phyloP scores from a whole-genome alignment of 2,113 vertebrate species.

The Coturnix japonica region DNA sequence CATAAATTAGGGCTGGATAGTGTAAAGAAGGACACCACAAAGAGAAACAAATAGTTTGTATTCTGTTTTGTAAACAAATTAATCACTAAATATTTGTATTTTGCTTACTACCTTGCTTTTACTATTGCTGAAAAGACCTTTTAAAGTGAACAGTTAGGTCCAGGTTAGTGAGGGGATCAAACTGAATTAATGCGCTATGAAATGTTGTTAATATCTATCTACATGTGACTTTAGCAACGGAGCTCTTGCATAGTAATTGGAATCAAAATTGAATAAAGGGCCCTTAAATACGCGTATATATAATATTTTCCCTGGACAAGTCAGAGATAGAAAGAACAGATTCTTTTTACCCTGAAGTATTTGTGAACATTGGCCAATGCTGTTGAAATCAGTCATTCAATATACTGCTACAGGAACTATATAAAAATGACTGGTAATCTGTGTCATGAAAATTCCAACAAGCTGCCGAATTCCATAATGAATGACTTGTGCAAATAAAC shows the following conservation, averaged over 20 bases:
- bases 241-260: neutral
- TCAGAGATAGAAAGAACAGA: neutral
- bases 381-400: neutral
- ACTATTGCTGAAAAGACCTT: neutral
- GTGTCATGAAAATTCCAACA: neutral
- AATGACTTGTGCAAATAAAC: neutral
- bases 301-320: neutral
- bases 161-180: neutral
- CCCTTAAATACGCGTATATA: neutral
- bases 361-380: neutral
- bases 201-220: neutral
- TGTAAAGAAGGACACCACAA: neutral
- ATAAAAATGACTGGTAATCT: neutral
- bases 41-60: neutral
- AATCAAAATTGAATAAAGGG: neutral
- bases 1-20: neutral
- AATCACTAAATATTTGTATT: conserved; percentile 29
- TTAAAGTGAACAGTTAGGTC: neutral
- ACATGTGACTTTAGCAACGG: neutral
- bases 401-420: neutral
- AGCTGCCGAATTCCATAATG: neutral
- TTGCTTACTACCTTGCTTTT: neutral
- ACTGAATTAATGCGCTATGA: neutral
- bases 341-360: neutral
- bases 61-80: neutral